Conservation (phyloP, 2,797 vertebrate genomes). For the Hoplostethus mediterraneus region DNA sequence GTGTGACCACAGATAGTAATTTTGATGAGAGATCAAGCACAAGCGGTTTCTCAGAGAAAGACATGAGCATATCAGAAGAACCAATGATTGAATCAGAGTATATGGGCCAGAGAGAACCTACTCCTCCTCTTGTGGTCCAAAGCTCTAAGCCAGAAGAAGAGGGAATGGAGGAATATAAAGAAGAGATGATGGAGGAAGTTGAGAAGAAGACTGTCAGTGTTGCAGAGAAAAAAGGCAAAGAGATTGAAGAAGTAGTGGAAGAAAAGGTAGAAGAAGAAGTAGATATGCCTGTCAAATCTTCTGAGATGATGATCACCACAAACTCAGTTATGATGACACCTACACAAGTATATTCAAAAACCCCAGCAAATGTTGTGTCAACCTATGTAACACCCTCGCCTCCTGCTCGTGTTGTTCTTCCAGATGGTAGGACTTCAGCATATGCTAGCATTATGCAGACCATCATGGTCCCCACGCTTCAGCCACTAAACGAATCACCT, state of each 20-base stretch:
- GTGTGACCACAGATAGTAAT: constrained; percentile 71
- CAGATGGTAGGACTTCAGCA: constrained; percentile 87
- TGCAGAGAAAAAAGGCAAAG: constrained; percentile 56
- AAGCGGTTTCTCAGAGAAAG: constrained; percentile 80
- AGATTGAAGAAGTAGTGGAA: constrained; percentile 48
- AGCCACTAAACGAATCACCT: constrained; percentile 54
- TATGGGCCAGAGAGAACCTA: constrained; percentile 63
- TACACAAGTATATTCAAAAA: constrained; percentile 58
- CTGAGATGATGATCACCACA: constrained; percentile 75
- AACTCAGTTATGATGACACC: constrained; percentile 71
- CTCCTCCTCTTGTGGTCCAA: constrained; percentile 62
- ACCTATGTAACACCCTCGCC: constrained; percentile 66
- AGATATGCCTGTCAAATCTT: constrained; percentile 48
- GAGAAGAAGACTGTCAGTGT: constrained; percentile 47
- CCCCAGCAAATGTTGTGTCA: constrained; percentile 58
- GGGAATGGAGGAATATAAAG: constrained; percentile 74
- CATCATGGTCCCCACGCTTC: constrained; percentile 83
- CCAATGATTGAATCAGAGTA: constrained; percentile 75
- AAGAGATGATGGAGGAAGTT: constrained; percentile 67
- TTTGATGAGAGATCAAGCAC: constrained; percentile 79
- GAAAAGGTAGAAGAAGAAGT: constrained; percentile 59
- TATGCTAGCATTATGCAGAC: constrained; percentile 96
- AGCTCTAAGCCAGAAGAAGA: constrained; percentile 63
- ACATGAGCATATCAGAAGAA: constrained; percentile 83
- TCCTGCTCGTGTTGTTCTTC: constrained; percentile 80